Evolutionary conservation across 2,797 vertebrate genomes (phyloP), one percentile per base, ranked within the genome.

Genomic region (Danio kyathit): DNA sequence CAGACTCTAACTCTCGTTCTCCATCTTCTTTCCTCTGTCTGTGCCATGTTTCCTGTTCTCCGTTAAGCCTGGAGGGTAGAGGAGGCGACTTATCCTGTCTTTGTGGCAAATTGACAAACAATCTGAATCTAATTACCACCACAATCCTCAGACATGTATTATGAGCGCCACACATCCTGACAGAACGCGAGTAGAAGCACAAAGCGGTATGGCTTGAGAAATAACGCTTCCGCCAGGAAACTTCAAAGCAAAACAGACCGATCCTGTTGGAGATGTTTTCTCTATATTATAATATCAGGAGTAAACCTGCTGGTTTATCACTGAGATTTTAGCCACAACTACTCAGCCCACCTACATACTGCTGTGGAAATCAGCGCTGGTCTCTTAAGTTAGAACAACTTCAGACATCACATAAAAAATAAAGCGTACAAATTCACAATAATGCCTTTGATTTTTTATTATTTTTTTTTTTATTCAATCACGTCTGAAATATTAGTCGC

Each of bases 41-140:
- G 13, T 83, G 48, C 49, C 64, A 54, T 82, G 43, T 64, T 79
- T 75, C 63, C 71, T 71, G 70, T 74, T 71, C 57, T 79, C 59
- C 14, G 51, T 76, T 76, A 46, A 76, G 71, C 76, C 76, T 48
- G 65, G 38, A 51, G 74, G 79, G 57, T 64, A 83, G 82, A 80
- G 52, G 72, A 76, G 74, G 61, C 41, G 59, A 84, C 63, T 66
- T 74, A 61, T 81, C 79, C 63, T 73, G 49, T 77, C 79, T 81
- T 70, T 67, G 63, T 78, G 83, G 74, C 69, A 81, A 78, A 81
- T 16, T 81, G 83, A 77, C 79, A 81, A 81, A 84, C 77, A 84
- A 59, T 78, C 83, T 67, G 74, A 73, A 78, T 81, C 74, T 79
- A 84, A 78, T 78, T 81, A 84, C 63, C 40, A 61, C 59, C 41